Evolutionary conservation across 1,140 invertebrate species (phyloP).

Genomic region (Mylabris phalerata): DNA sequence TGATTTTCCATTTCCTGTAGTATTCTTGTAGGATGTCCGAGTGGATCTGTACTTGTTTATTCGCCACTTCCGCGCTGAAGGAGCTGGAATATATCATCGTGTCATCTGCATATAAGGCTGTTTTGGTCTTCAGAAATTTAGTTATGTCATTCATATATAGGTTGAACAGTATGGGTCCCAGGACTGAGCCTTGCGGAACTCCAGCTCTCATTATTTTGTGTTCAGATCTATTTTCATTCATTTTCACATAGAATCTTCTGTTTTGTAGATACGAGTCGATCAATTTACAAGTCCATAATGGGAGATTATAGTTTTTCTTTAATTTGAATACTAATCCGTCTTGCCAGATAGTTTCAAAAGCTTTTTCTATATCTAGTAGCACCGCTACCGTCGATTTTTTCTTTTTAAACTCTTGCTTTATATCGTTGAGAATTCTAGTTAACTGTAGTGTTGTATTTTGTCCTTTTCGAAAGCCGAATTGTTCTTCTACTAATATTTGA

Average conservation of each 20-base stretch:
- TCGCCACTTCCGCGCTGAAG: background rate
- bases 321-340: slow-evolving; percentile 21
- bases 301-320: background rate
- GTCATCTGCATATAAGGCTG: slow-evolving; percentile 29
- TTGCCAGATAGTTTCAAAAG: slow-evolving; percentile 34
- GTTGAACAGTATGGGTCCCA: slow-evolving; percentile 27
- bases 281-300: slow-evolving; percentile 18
- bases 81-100: slow-evolving; percentile 19
- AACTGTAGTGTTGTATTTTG: slow-evolving; percentile 25
- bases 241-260: slow-evolving; percentile 21
- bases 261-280: slow-evolving; percentile 17
- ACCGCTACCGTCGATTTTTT: slow-evolving; percentile 6
- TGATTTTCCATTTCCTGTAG: background rate
- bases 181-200: slow-evolving; percentile 33
- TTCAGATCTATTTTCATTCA: slow-evolving; percentile 10
- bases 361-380: slow-evolving; percentile 25
- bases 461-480: slow-evolving; percentile 21
- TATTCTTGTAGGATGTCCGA: background rate
- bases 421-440: slow-evolving; percentile 15
- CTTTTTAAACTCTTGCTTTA: slow-evolving; percentile 26
- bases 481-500: slow-evolving; percentile 4
- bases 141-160: slow-evolving; percentile 30
- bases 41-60: background rate
- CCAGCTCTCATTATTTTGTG: slow-evolving; percentile 19
- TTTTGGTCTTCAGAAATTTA: background rate